phyloP scores from a whole-genome alignment of 2,888 invertebrate species.

The Nephrocerus scutellatus region DNA sequence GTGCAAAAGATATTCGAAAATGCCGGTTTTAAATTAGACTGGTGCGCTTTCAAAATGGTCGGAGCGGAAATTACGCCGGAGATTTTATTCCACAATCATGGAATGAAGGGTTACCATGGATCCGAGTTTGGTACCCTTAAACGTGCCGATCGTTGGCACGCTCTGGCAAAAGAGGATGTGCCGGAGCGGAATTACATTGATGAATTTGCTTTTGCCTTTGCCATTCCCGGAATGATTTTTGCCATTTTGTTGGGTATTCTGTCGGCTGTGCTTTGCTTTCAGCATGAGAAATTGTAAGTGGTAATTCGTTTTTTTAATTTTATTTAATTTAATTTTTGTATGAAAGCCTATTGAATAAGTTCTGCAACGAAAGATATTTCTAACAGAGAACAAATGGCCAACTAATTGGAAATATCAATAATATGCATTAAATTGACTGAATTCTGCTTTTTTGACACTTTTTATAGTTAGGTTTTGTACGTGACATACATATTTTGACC shows the following conservation, averaged over 20 bases:
- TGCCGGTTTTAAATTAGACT: slow-evolving; percentile 72
- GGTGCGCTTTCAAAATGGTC: slow-evolving; percentile 83
- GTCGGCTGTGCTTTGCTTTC: slow-evolving; percentile 67
- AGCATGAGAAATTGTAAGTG: slow-evolving; percentile 71
- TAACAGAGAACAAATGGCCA: too few relatives aligned
- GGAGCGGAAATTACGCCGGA: slow-evolving; percentile 44
- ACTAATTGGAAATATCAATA: too few relatives aligned
- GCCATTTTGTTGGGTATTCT: slow-evolving; percentile 59
- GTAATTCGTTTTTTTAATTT: slow-evolving; percentile 15
- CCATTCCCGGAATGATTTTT: slow-evolving; percentile 63
- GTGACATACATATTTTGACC: too few relatives aligned
- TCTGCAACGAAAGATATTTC: too few relatives aligned
- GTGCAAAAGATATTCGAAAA: slow-evolving; percentile 77
- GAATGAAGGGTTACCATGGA: slow-evolving; percentile 26
- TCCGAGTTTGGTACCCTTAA: slow-evolving; percentile 40
- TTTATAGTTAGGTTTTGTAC: too few relatives aligned
- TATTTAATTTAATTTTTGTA: slow-evolving; percentile 21
- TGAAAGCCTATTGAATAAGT: too few relatives aligned
- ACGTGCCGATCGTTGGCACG: slow-evolving; percentile 55
- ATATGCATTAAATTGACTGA: too few relatives aligned
- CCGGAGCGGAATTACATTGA: slow-evolving; percentile 63
- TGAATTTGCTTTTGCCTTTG: slow-evolving; percentile 63
- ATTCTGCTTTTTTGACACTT: too few relatives aligned
- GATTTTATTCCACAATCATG: slow-evolving; percentile 42
- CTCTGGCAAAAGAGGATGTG: slow-evolving; percentile 54